Percentiles rank a stretch among this genome's conserved stretches.
Evolutionary conservation across 2,888 invertebrate genomes (phyloP).

Genomic region (Nowickia ferox): DNA sequence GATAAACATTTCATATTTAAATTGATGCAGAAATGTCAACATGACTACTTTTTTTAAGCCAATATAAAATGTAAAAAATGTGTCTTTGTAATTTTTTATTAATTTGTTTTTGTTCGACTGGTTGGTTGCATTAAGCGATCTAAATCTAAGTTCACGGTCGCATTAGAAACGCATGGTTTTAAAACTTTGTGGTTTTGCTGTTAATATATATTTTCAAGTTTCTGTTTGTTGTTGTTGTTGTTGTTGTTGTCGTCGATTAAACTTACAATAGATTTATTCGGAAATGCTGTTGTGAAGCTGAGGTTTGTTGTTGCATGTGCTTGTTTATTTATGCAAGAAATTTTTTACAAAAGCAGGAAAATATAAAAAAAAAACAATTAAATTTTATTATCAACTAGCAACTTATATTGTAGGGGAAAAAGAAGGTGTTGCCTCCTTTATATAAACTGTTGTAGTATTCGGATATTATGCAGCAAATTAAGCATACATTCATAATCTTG

Average conservation of each 20-base stretch:
- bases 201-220: slow-evolving; percentile 24
- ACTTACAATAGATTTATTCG: slow-evolving; percentile 11
- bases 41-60: not conserved
- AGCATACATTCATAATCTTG: not conserved
- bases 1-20: slow-evolving; percentile 12
- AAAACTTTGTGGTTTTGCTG: not conserved
- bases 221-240: slow-evolving; percentile 5
- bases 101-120: slow-evolving; percentile 1
- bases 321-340: not conserved
- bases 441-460: not conserved
- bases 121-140: slow-evolving; percentile 23
- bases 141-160: slow-evolving; percentile 61
- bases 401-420: not conserved
- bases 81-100: not conserved
- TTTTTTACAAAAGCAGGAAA: not conserved
- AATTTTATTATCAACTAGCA: slow-evolving; percentile 18
- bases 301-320: not conserved
- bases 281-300: not conserved
- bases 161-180: slow-evolving; percentile 14
- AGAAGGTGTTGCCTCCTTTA: slow-evolving; percentile 1
- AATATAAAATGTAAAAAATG: slow-evolving; percentile 12
- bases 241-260: slow-evolving; percentile 12
- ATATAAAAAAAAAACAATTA: slow-evolving; percentile 8
- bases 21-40: slow-evolving; percentile 50
- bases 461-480: not conserved